Evolutionary conservation across 2,888 invertebrate genomes (phyloP).

Genomic region (Drosophila engyochracea): DNA sequence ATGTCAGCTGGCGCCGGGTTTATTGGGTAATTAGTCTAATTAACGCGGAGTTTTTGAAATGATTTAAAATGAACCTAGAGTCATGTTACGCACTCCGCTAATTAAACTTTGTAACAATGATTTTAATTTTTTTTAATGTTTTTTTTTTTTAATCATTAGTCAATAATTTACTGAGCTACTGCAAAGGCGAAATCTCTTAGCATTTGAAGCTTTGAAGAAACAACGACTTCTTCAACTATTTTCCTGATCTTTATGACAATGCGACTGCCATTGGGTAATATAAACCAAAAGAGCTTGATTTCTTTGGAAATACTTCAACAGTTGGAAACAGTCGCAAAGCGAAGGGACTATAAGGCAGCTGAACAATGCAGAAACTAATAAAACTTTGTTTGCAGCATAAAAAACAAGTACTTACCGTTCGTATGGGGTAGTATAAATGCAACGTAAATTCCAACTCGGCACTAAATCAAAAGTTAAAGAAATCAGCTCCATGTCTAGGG

Average conservation of each 20-base stretch:
- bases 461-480: conserved; percentile 74
- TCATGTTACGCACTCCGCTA: conserved; percentile 50
- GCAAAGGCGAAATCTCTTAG: neutral
- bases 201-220: conserved; percentile 31
- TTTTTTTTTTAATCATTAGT: conserved; percentile 17
- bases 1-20: conserved; percentile 41
- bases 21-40: conserved; percentile 73
- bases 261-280: conserved; percentile 26
- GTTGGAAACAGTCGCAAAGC: conserved; percentile 19
- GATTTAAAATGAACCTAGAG: conserved; percentile 46
- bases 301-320: conserved; percentile 55
- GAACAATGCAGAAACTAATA: conserved; percentile 69
- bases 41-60: conserved; percentile 61
- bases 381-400: conserved; percentile 55
- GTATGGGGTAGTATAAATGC: conserved; percentile 43
- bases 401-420: conserved; percentile 26
- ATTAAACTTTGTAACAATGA: conserved; percentile 48
- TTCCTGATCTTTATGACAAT: conserved; percentile 41
- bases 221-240: conserved; percentile 24
- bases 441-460: conserved; percentile 55
- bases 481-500: conserved; percentile 61
- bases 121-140: neutral
- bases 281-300: conserved; percentile 52
- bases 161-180: conserved; percentile 12
- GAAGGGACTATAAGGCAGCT: conserved; percentile 17